phyloP scores from a whole-genome alignment of 1,140 invertebrate species.

The Ganaspis sp. region DNA sequence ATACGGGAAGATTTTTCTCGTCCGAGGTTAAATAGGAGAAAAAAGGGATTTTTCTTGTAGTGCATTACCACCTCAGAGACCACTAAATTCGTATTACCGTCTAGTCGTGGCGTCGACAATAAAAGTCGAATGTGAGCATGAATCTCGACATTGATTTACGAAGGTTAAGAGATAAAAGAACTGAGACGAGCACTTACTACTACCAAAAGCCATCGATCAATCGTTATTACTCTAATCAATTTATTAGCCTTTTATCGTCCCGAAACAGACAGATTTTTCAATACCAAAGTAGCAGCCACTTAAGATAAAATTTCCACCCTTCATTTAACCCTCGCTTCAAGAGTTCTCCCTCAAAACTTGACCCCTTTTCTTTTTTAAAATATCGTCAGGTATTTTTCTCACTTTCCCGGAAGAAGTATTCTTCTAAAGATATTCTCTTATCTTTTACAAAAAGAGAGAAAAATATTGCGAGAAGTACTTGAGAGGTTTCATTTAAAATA shows the following conservation, averaged over 20 bases:
- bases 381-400: too few relatives aligned
- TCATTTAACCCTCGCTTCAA: neutral
- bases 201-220: constrained; percentile 11
- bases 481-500: too few relatives aligned
- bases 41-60: constrained; percentile 1
- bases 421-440: too few relatives aligned
- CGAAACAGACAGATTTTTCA: neutral
- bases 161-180: constrained; percentile 19
- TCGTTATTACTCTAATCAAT: constrained; percentile 25
- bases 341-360: neutral
- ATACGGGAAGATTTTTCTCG: neutral
- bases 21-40: neutral
- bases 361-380: too few relatives aligned
- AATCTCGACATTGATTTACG: constrained; percentile 26
- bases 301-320: neutral
- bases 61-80: constrained; percentile 27
- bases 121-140: constrained; percentile 30
- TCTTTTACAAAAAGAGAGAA: too few relatives aligned
- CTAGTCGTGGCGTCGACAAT: constrained; percentile 16
- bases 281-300: neutral
- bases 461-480: too few relatives aligned
- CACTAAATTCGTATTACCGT: constrained; percentile 30
- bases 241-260: neutral
- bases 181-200: constrained; percentile 10
- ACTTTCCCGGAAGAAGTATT: too few relatives aligned